Evolutionary conservation across 2,113 vertebrate species (phyloP).

Genomic region (Rhea pennata): DNA sequence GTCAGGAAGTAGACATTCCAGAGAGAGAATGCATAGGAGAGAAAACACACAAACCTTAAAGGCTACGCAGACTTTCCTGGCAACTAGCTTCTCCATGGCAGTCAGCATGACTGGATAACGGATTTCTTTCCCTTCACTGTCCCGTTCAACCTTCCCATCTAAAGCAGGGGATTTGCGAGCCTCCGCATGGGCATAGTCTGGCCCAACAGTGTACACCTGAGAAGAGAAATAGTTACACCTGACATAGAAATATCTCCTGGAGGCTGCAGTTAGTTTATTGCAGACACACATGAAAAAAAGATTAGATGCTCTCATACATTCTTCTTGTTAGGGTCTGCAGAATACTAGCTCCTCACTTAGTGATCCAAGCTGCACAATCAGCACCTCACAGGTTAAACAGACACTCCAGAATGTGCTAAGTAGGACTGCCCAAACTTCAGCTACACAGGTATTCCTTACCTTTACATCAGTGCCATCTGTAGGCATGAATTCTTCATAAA

Average conservation of each 20-base stretch:
- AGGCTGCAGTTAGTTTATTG: background rate
- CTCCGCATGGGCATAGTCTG: constrained; percentile 96
- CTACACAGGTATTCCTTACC: constrained; percentile 75
- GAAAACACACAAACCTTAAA: constrained; percentile 87
- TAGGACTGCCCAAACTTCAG: background rate
- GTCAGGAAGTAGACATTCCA: accelerated
- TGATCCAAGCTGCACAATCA: background rate
- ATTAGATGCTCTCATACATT: accelerated
- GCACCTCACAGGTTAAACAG: background rate
- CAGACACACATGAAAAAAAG: background rate
- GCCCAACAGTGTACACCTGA: constrained; percentile 97
- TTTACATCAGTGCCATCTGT: constrained; percentile 98
- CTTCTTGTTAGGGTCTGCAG: background rate
- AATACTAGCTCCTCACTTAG: accelerated
- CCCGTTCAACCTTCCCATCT: constrained; percentile 97
- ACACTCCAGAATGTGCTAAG: background rate
- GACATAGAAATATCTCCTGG: background rate
- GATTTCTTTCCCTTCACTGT: constrained; percentile 97
- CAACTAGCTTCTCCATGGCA: constrained; percentile 97
- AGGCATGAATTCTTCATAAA: constrained; percentile 99
- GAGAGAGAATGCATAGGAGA: background rate
- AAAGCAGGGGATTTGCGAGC: constrained; percentile 96
- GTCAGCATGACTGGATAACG: constrained; percentile 98
- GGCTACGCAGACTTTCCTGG: constrained; percentile 95
- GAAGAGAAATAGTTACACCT: background rate